Base-by-base conservation (phyloP, 2,888 invertebrate genomes). In the Operophtera brumata region DNA sequence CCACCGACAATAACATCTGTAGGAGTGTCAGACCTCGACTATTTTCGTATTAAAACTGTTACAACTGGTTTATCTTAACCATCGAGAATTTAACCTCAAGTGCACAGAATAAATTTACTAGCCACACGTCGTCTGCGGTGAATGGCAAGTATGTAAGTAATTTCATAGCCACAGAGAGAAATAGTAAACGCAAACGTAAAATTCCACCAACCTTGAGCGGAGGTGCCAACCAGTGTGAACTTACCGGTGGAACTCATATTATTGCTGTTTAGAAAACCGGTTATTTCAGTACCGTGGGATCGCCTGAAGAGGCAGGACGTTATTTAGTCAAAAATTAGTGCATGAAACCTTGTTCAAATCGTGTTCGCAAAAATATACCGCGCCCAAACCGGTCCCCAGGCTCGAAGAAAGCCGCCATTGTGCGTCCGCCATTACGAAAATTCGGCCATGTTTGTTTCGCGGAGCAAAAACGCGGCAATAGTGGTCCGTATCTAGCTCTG, bases 371-470 rank as follows among this genome's bases (percentile, higher is more conserved):
- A 83, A 79, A 77, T 68, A 70, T 63, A 67, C 62, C 71, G 66
- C 70, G 67, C 69, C 70, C 64, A 77, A 83, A 85, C 86, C 84
- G 82, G 86, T 83, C 76, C 59, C 61, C 49, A 57, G 53, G 66
- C 74, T 75, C 78, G 75, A 73, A 73, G 78, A 79, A 78, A 78
- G 75, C 78, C 80, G 76, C 80, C 80, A 78, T 78, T 74, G 74
- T 67, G 66, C 66, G 69, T 75, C 81, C 75, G 81, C 84, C 84
- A 84, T 84, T 75, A 80, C 76, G 73, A 77, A 80, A 82, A 81
- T 86, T 87, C 86, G 84, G 84, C 86, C 86, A 86, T 86, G 77
- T 85, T 85, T 77, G 80, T 79, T 77, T 75, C 75, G 69, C 67
- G 65, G 66, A 65, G 77, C 75, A 80, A 82, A 84, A 84, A 80